phyloP scores from a whole-genome alignment of 2,888 invertebrate genomes.

The Yponomeuta evonymella region DNA sequence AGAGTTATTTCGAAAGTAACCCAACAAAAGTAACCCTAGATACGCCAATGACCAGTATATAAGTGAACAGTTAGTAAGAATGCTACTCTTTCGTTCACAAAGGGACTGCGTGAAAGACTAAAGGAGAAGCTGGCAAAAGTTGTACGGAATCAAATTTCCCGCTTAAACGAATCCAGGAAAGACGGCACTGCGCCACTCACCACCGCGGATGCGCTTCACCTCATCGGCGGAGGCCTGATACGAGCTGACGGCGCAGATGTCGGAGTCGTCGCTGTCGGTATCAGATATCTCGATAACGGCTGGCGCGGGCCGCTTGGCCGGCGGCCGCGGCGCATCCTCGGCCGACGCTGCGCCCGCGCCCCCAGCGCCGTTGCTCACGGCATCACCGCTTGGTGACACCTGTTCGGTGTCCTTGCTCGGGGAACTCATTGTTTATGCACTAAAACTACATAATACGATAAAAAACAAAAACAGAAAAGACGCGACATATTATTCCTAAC shows the following conservation, averaged over 20 bases:
- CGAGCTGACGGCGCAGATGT: slow-evolving; percentile 67
- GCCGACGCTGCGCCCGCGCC: slow-evolving; percentile 33
- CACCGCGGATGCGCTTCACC: slow-evolving; percentile 68
- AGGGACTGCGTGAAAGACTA: neutral
- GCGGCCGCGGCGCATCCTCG: slow-evolving; percentile 43
- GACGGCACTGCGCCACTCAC: slow-evolving; percentile 35
- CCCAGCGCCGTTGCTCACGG: slow-evolving; percentile 34
- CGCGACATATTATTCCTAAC: slow-evolving; percentile 44
- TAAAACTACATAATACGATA: slow-evolving; percentile 63
- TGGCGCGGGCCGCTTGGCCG: slow-evolving; percentile 58
- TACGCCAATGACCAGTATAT: too few species aligned
- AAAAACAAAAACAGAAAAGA: slow-evolving; percentile 60
- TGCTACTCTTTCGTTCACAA: neutral
- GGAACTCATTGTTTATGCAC: slow-evolving; percentile 56
- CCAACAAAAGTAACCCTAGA: too few species aligned
- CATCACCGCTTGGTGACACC: slow-evolving; percentile 46
- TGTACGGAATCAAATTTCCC: slow-evolving; percentile 39
- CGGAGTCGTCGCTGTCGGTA: slow-evolving; percentile 70
- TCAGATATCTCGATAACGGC: slow-evolving; percentile 68
- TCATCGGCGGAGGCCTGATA: slow-evolving; percentile 70
- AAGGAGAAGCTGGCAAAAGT: neutral
- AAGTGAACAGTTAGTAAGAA: too few species aligned
- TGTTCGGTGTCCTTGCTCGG: slow-evolving; percentile 57
- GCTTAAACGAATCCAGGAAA: slow-evolving; percentile 34
- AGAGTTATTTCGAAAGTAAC: too few species aligned